Base-by-base conservation (phyloP, 2,888 invertebrate genomes). In the Phortica okadai region DNA sequence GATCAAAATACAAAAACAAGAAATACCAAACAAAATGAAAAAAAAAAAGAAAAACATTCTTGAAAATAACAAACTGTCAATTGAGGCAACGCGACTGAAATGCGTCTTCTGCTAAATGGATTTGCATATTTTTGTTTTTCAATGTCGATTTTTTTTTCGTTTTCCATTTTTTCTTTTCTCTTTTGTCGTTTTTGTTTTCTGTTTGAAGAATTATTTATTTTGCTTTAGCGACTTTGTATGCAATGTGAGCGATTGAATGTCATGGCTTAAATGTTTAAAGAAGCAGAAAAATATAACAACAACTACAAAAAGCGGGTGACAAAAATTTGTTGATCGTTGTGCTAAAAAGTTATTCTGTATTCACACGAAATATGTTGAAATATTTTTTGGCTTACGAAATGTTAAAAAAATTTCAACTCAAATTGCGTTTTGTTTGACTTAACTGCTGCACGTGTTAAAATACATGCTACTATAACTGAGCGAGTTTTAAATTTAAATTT, bases 191-290 rank as follows among this genome's bases (percentile, higher is more conserved):
- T 72, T 54, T 21, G 41, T 16, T 42, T 59, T 42, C 41, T 73
- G 0, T 58, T 42, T 42, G 41, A 33, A 67, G 41, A n/a, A 42
- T 62, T 67, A n/a, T 67, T 67, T 41, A 42, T 73, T 73, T 73
- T 62, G 33, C 58, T 54, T 73, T 14, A n/a, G 54, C 79, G 83
- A 83, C 79, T 80, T 84, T 85, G 86, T 87, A 77, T 82, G 78
- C 81, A 81, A 81, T 80, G 77, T 80, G 76, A 75, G 81, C 81
- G 83, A 87, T 86, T 83, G 80, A 84, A 87, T 86, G 82, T 84
- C 87, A 87, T 78, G 83, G 78, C 33, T 72, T 14, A 72, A 72
- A 72, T n/a, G 54, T 14, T 11, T 16, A 62, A 54, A 41, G 11
- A 72, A 54, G 16, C 50, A 67, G 44, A 67, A 44, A 50, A 50